Evolutionary conservation across 2,113 vertebrate species (phyloP).

Genomic region (Hipposideros armiger): DNA sequence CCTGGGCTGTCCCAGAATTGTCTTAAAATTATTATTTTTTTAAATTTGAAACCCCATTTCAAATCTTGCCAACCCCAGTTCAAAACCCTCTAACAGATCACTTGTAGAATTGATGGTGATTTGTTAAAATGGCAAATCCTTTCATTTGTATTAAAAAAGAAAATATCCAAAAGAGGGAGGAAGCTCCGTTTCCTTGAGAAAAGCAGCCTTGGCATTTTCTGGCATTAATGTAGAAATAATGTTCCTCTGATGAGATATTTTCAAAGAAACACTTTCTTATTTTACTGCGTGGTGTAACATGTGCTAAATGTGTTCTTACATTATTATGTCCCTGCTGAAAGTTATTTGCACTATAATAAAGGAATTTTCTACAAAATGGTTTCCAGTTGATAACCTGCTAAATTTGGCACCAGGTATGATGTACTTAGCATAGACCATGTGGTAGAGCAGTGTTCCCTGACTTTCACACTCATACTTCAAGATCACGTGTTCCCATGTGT

Average conservation of each 20-base stretch:
- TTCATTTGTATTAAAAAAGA: slow-evolving; percentile 69
- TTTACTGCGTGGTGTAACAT: slow-evolving; percentile 84
- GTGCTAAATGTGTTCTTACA: slow-evolving; percentile 84
- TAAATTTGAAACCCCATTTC: slow-evolving; percentile 72
- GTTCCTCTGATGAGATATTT: slow-evolving; percentile 82
- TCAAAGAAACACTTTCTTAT: slow-evolving; percentile 86
- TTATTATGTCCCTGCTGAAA: slow-evolving; percentile 85
- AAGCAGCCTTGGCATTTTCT: slow-evolving; percentile 79
- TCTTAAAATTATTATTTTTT: slow-evolving; percentile 76
- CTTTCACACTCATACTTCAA: background rate
- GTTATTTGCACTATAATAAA: slow-evolving; percentile 87
- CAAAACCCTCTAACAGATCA: slow-evolving; percentile 41
- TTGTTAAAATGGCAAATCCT: slow-evolving; percentile 55
- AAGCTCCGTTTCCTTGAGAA: slow-evolving; percentile 77
- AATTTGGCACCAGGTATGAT: background rate
- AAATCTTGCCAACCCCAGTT: slow-evolving; percentile 53
- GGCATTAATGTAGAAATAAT: slow-evolving; percentile 77
- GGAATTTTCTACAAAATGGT: slow-evolving; percentile 85
- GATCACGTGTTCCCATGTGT: background rate
- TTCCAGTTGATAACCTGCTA: slow-evolving; percentile 55
- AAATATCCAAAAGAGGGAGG: slow-evolving; percentile 51
- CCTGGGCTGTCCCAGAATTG: slow-evolving; percentile 67
- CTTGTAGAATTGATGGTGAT: slow-evolving; percentile 59
- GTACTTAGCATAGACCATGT: background rate
- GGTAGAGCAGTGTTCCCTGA: background rate